Conservation (phyloP, 2,888 invertebrate genomes). For the Tenodera sinensis region DNA sequence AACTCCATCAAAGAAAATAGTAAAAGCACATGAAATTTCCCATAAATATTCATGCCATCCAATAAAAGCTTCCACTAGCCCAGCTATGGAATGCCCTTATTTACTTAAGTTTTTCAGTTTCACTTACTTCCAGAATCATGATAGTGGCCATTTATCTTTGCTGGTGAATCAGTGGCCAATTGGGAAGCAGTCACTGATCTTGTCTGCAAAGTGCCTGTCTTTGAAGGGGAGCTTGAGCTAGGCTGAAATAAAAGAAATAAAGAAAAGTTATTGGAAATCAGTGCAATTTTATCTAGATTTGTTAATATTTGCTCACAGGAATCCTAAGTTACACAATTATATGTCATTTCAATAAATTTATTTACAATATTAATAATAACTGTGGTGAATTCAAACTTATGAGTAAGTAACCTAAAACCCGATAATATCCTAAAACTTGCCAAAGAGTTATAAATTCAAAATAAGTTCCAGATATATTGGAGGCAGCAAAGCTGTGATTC, state of each 20-base stretch:
- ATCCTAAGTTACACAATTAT: no score
- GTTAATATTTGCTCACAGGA: no score
- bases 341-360: no score
- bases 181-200: conserved; percentile 89
- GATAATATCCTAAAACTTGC: no score
- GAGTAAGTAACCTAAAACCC: no score
- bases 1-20: background rate
- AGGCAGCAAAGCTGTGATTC: no score
- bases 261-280: conserved; percentile 3
- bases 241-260: conserved; percentile 42
- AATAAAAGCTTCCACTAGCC: background rate
- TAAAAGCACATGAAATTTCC: background rate
- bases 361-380: no score
- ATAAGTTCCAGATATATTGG: no score
- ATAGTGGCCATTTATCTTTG: conserved; percentile 74
- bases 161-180: conserved; percentile 85
- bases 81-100: background rate
- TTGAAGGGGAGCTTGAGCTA: conserved; percentile 53
- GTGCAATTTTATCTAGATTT: no score
- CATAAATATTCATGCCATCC: background rate
- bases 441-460: no score
- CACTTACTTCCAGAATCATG: conserved; percentile 53
- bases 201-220: conserved; percentile 83
- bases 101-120: background rate
- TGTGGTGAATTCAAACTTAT: no score